phyloP scores from a whole-genome alignment of 2,113 vertebrate genomes.

The Rana temporaria region DNA sequence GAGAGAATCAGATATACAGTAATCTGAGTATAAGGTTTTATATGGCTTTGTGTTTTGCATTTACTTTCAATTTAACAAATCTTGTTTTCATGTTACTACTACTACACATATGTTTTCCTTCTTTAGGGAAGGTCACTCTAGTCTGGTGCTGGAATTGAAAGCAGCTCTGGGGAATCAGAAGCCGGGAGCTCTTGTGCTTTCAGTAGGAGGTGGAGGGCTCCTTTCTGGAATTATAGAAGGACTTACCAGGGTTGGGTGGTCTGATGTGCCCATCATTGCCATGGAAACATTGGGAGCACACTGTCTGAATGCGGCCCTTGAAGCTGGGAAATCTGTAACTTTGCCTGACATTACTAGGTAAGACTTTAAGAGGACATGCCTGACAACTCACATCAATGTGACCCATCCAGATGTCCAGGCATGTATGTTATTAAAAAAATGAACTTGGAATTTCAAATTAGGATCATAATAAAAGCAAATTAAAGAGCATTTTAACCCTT shows the following conservation, averaged over 20 bases:
- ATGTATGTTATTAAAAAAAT: too few species aligned
- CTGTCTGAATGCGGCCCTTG: conserved; percentile 80
- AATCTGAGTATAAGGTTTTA: too few species aligned
- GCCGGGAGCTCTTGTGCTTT: conserved; percentile 82
- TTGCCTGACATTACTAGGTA: conserved; percentile 90
- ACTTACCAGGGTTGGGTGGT: conserved; percentile 82
- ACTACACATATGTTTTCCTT: neutral
- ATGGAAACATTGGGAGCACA: conserved; percentile 89
- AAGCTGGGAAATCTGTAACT: conserved; percentile 78
- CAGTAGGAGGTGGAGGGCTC: conserved; percentile 89
- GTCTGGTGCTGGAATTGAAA: conserved; percentile 84
- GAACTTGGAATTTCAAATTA: too few species aligned
- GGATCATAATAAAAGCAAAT: too few species aligned
- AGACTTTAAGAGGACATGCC: neutral
- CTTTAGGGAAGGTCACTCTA: conserved; percentile 85
- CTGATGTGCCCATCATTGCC: conserved; percentile 81
- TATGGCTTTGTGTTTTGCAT: too few species aligned
- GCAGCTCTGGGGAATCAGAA: conserved; percentile 70
- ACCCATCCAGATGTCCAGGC: too few species aligned
- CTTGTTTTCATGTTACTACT: neutral
- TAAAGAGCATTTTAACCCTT: too few species aligned
- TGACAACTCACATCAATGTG: too few species aligned
- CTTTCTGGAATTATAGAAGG: conserved; percentile 83
- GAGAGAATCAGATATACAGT: too few species aligned
- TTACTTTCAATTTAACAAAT: too few species aligned